Evolutionary conservation across 2,113 vertebrate genomes (phyloP), one percentile per base, ranked within the genome.

Genomic region (Mesembrinibis cayennensis): DNA sequence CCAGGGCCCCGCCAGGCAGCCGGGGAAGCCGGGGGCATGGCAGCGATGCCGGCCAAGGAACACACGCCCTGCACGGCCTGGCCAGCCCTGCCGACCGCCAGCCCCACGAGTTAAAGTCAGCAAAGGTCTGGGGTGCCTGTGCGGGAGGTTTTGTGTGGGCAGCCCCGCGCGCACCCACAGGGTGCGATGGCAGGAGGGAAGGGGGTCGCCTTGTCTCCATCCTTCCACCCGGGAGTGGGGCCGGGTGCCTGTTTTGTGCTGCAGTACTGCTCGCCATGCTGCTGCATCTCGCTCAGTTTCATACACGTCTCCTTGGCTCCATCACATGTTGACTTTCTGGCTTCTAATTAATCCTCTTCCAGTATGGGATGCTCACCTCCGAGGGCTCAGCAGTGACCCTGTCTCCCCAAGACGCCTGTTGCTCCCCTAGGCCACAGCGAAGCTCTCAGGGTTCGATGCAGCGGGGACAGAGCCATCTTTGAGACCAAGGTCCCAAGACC

Each of bases 401-500:
- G 2, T n/a, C 10, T 59, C 16, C 47, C 53, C 32, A 20, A 29
- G 26, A 38, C 20, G 13, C 6, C 9, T 3, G 1, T 4, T 34
- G 10, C 38, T 5, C 10, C 19, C 10, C 38, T 4, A 10, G 30
- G 18, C 52, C 36, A 4, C 10, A 13, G n/a, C 3, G 3, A 38
- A 29, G 45, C 23, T 56, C 11, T 13, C 4, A 1, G 3, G 1
- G 1, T 11, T 38, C 4, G 30, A 18, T 52, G 23, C 34, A 69
- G 53, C 0, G 0, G 19, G 18, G 25, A 18, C 55, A 55, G 45
- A 38, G 27, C 40, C 44, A 18, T 18, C 10, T 25, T 22, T 27
- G 67, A 27, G 6, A 2, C 16, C 0, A 0, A 44, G 22, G 22
- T 55, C 36, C n/a, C 0, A 0, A 4, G 10, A 5, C 73, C 9